A percentile compares a stretch with the other conserved stretches of the same genome.
phyloP scores from a whole-genome alignment of 2,113 vertebrate genomes.

The Peromyscus californicus region DNA sequence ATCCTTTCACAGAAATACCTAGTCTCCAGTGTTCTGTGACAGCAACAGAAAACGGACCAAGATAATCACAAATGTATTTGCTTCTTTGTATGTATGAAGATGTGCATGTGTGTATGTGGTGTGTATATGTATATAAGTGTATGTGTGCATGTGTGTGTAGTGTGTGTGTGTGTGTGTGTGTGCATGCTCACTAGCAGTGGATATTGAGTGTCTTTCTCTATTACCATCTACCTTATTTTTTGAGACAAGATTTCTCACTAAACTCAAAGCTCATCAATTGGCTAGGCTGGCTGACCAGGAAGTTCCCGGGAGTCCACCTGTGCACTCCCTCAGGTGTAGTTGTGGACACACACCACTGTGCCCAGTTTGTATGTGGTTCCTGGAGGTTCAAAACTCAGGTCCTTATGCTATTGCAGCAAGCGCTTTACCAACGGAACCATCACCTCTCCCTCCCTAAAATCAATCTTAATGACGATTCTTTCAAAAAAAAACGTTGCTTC shows the following conservation, averaged over 20 bases:
- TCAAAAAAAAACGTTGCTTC: not conserved
- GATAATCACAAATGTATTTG: not conserved
- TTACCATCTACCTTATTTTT: not conserved
- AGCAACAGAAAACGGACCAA: not conserved
- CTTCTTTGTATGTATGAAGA: not conserved
- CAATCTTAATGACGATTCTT: not conserved
- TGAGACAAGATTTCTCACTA: not conserved
- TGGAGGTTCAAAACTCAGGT: not conserved
- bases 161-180: no score
- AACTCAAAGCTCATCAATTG: not conserved
- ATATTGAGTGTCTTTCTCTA: not conserved
- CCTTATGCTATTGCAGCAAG: not conserved
- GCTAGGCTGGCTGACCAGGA: no score
- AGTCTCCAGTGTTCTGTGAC: not conserved
- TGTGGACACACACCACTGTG: not conserved
- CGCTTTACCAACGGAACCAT: not conserved
- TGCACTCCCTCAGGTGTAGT: no score
- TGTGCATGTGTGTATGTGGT: not conserved
- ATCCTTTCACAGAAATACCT: not conserved
- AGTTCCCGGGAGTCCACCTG: not conserved
- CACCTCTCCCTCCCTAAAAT: not conserved
- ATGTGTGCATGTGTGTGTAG: no score
- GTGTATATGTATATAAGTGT: not conserved
- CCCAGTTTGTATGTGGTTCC: not conserved
- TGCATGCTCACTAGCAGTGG: not conserved